phyloP scores from a whole-genome alignment of 2,113 vertebrate species.

The Prionailurus viverrinus region DNA sequence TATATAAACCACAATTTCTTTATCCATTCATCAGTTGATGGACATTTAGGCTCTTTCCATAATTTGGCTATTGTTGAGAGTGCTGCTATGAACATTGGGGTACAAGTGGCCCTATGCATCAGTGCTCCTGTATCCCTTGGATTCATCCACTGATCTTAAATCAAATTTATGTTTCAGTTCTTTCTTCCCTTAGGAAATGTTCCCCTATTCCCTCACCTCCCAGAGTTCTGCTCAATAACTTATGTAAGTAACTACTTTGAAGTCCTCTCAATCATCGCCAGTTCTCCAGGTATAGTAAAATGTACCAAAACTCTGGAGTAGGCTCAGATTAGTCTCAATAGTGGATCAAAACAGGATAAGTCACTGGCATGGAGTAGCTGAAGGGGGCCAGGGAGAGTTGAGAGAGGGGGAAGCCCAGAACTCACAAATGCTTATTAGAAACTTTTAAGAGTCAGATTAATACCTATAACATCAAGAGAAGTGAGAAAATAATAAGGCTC shows the following conservation, averaged over 20 bases:
- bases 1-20: too few relatives aligned
- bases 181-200: background rate
- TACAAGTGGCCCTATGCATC: too few relatives aligned
- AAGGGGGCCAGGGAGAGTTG: rapidly evolving
- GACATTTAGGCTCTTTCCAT: too few relatives aligned
- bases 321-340: background rate
- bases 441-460: background rate
- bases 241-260: background rate
- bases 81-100: too few relatives aligned
- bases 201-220: background rate
- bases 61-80: too few relatives aligned
- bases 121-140: too few relatives aligned
- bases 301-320: background rate
- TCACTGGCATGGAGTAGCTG: background rate
- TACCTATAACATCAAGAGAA: background rate
- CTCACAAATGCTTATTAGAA: background rate
- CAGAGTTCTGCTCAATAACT: background rate
- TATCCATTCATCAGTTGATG: too few relatives aligned
- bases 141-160: background rate
- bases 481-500: background rate
- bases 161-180: background rate
- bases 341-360: background rate
- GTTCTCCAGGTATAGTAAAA: background rate
- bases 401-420: background rate
- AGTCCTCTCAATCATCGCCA: background rate